Conservation (phyloP, 30 jellyfish, hydroid and myxozoan genomes). For the Hydractinia symbiolongicarpus region DNA sequence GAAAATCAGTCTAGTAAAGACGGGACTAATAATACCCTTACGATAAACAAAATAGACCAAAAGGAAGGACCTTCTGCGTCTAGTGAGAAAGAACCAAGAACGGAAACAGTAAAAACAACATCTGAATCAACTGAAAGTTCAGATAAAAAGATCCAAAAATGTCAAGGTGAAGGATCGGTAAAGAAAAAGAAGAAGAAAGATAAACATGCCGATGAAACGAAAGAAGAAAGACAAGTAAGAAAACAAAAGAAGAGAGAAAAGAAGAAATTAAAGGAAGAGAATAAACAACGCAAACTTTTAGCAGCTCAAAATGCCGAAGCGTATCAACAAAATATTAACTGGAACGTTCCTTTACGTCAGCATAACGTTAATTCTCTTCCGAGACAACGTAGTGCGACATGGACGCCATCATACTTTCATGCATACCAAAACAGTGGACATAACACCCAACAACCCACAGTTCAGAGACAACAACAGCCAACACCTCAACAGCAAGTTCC, state of each 20-base stretch:
- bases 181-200: constrained; percentile 23
- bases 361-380: neutral
- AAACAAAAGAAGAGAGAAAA: constrained; percentile 16
- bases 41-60: no score
- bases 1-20: neutral
- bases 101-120: no score
- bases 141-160: no score
- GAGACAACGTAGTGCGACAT: constrained; percentile 48
- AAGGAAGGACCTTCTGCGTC: no score
- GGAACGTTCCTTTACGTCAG: constrained; percentile 7
- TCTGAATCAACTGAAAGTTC: no score
- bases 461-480: constrained; percentile 37
- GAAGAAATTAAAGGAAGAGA: constrained; percentile 1
- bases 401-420: constrained; percentile 36
- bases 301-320: neutral
- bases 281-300: neutral
- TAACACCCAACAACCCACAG: constrained; percentile 10
- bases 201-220: constrained; percentile 18
- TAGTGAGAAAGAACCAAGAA: no score
- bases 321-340: neutral
- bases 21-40: neutral
- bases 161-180: neutral
- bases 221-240: constrained; percentile 27
- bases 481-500: constrained; percentile 15
- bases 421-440: neutral